These are phyloP conservation scores for Sorex araneus DNA, from an alignment of 2,113 vertebrate species.

Conservation along the genomic window DNA sequence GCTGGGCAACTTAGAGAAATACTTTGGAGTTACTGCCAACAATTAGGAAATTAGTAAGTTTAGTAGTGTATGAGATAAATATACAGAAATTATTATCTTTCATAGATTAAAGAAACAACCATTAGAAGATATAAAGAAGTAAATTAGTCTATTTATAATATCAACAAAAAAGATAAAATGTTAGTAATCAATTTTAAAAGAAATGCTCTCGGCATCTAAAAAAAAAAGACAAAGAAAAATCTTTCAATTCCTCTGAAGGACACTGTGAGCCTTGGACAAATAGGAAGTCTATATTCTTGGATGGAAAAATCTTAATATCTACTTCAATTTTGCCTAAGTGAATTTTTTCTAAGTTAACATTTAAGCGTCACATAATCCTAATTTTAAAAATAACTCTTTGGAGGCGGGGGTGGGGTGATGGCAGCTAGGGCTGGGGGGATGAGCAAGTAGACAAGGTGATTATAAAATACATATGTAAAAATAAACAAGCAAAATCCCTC, in stretches of 20 bases:
- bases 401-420: too few species aligned
- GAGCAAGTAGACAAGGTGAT: not conserved
- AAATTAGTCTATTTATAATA: not conserved
- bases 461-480: slow-evolving; percentile 66
- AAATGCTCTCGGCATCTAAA: not conserved
- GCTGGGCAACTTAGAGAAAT: slow-evolving; percentile 34
- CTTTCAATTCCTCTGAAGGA: not conserved
- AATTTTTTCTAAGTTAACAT: slow-evolving; percentile 61
- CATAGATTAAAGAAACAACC: not conserved
- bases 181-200: slow-evolving; percentile 45
- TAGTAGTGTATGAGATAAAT: not conserved
- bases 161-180: slow-evolving; percentile 34
- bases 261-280: slow-evolving; percentile 38
- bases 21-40: not conserved
- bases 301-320: slow-evolving; percentile 16
- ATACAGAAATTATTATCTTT: slow-evolving; percentile 38
- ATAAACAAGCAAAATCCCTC: slow-evolving; percentile 20
- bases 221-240: slow-evolving; percentile 16
- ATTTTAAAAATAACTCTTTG: slow-evolving; percentile 37
- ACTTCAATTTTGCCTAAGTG: slow-evolving; percentile 51
- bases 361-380: slow-evolving; percentile 56
- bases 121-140: slow-evolving; percentile 13
- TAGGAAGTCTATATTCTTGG: not conserved
- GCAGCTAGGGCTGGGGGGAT: not conserved
- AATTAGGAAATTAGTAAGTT: slow-evolving; percentile 51